These are phyloP conservation scores for Diadophis punctatus DNA, from an alignment of 2,113 vertebrate species.

Conservation along the genomic window DNA sequence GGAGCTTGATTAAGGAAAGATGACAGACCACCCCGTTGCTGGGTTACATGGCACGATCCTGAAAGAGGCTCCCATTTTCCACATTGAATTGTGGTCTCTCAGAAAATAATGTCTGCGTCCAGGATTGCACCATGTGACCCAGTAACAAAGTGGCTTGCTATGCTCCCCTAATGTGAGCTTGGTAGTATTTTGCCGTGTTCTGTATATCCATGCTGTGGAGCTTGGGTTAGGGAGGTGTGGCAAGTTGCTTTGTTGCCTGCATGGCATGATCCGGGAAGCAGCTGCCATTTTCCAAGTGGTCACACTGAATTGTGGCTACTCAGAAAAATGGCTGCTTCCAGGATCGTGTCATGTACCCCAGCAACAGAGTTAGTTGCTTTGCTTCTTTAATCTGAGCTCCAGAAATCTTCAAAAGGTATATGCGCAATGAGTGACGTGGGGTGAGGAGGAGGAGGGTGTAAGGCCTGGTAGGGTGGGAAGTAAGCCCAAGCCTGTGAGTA, in stretches of 20 bases:
- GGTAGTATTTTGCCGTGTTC: neutral
- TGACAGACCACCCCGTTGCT: neutral
- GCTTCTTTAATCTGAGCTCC: neutral
- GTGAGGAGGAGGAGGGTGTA: neutral
- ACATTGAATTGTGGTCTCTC: neutral
- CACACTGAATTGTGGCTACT: neutral
- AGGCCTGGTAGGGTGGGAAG: neutral
- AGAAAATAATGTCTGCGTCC: no score
- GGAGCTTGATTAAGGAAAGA: neutral
- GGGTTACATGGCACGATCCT: neutral
- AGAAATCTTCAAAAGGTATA: no score
- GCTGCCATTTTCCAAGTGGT: neutral
- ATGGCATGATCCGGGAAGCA: neutral
- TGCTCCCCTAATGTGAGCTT: neutral
- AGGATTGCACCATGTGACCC: no score
- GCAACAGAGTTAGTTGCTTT: neutral
- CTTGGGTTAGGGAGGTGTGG: neutral
- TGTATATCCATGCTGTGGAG: neutral
- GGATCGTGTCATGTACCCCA: neutral
- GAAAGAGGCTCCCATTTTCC: neutral
- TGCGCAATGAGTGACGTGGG: neutral
- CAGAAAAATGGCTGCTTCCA: neutral
- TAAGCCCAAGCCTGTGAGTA: neutral
- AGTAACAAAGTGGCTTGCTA: neutral
- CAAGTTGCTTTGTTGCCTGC: neutral